These are phyloP conservation scores for Drosophila oshimai DNA, from an alignment of 1,140 invertebrate species.

Conservation along the genomic window DNA sequence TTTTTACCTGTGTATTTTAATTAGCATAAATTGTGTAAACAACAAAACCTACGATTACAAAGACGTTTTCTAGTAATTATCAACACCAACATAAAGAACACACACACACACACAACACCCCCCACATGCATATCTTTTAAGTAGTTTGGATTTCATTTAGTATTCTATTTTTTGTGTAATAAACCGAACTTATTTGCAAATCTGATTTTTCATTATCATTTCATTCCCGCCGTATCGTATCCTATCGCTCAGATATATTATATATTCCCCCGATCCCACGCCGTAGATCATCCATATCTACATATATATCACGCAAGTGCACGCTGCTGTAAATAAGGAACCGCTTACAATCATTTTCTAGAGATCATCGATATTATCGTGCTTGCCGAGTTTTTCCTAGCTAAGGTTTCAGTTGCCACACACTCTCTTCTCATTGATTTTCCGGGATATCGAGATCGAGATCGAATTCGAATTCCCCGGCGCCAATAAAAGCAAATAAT, in stretches of 20 bases:
- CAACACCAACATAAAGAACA: conserved; percentile 24
- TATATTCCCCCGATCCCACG: background rate
- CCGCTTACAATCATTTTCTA: conserved; percentile 63
- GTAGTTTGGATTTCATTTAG: conserved; percentile 77
- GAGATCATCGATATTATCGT: conserved; percentile 39
- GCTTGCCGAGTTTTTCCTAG: conserved; percentile 64
- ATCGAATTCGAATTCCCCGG: background rate
- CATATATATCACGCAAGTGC: conserved; percentile 30
- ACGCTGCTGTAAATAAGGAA: conserved; percentile 57
- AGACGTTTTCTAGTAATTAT: conserved; percentile 78
- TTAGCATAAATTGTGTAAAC: conserved; percentile 75
- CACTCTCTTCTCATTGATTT: conserved; percentile 25
- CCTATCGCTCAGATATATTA: conserved; percentile 51
- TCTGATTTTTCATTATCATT: conserved; percentile 9
- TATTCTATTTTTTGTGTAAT: conserved; percentile 75
- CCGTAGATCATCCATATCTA: conserved; percentile 37
- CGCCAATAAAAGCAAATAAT: conserved; percentile 55
- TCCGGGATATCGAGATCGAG: background rate
- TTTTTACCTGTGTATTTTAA: conserved; percentile 80
- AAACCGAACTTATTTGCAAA: conserved; percentile 68
- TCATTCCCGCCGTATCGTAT: background rate
- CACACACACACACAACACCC: background rate
- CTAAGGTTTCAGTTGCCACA: conserved; percentile 71
- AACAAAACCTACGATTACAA: conserved; percentile 71
- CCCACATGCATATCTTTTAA: conserved; percentile 57